Evolutionary conservation across 1,140 invertebrate species (phyloP), one percentile per base, ranked within the genome.

Genomic region (Mizuhopecten yessoensis): DNA sequence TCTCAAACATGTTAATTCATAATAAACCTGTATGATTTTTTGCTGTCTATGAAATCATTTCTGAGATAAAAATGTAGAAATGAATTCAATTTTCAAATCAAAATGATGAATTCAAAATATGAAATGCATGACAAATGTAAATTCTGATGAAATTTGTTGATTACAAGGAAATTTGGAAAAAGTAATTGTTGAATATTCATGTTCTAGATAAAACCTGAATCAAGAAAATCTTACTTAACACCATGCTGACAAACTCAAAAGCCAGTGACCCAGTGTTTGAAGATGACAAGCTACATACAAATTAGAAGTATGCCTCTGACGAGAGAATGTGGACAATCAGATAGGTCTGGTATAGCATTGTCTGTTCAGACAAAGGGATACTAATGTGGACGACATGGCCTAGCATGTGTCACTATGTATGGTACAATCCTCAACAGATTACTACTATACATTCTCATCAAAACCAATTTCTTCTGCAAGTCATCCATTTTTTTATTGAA

Each of bases 121-220:
- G 57, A 75, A 75, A 75, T 75, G 57, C n/a, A 75, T 75, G 23
- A 75, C 57, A 29, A 75, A 75, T 75, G 57, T 17, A n/a, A 75
- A 75, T 75, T 75, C 57, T 75, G 57, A 75, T 5, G 23, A 75
- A 75, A 29, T 75, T n/a, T 75, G 57, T 75, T 75, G 57, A 75
- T 75, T 75, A 75, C 23, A 75, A 75, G 11, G 15, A 75, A 75
- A 9, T 75, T 75, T 75, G 23, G 57, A 75, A 75, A 75, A 75
- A 75, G n/a, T 75, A n/a, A n/a, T n/a, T 75, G 15, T 75, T 75
- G 57, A 75, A 75, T 75, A 75, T 75, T 75, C 57, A 75, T 75
- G n/a, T 29, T 29, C 23, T 5, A 75, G 57, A 75, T 75, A n/a
- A 29, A 75, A 7, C 23, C 57, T 75, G 57, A 75, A 75, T 75